A percentile compares a stretch with the other conserved stretches of the same genome.
phyloP scores from a whole-genome alignment of 2,797 vertebrate genomes.

The Protonibea diacanthus region DNA sequence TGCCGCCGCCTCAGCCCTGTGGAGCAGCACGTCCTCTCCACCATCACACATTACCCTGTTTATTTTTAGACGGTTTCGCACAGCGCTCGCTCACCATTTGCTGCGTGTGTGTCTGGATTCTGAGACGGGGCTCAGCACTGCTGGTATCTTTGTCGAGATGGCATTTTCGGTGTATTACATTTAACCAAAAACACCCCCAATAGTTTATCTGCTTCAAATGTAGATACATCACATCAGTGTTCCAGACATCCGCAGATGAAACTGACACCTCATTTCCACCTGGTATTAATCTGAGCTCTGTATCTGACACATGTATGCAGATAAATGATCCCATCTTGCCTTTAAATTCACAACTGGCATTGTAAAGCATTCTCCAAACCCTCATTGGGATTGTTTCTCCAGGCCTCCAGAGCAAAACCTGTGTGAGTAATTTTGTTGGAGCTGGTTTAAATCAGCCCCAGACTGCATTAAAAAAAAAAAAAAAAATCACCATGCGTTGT shows the following conservation, averaged over 20 bases:
- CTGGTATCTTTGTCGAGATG: background rate
- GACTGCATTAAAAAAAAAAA: too few species aligned
- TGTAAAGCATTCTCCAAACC: too few species aligned
- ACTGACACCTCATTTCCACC: background rate
- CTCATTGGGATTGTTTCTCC: too few species aligned
- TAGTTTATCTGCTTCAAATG: background rate
- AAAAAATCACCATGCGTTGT: too few species aligned
- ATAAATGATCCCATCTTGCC: too few species aligned
- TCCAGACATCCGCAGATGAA: background rate
- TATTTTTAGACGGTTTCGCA: conserved; percentile 7
- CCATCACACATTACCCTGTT: background rate
- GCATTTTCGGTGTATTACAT: background rate
- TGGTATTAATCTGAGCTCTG: too few species aligned
- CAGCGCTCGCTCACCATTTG: background rate
- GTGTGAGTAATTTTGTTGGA: too few species aligned
- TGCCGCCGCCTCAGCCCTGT: conserved; percentile 1
- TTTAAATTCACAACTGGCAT: too few species aligned
- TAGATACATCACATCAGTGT: background rate
- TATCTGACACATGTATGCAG: too few species aligned
- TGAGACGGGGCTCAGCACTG: background rate
- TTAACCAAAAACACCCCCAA: background rate
- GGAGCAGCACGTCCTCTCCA: background rate
- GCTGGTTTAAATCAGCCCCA: too few species aligned
- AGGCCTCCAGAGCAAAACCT: too few species aligned
- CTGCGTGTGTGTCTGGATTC: background rate